A percentile compares a stretch with the other conserved stretches of the same genome.
Evolutionary conservation across 2,113 vertebrate genomes (phyloP).

Genomic region (Podilymbus podiceps): DNA sequence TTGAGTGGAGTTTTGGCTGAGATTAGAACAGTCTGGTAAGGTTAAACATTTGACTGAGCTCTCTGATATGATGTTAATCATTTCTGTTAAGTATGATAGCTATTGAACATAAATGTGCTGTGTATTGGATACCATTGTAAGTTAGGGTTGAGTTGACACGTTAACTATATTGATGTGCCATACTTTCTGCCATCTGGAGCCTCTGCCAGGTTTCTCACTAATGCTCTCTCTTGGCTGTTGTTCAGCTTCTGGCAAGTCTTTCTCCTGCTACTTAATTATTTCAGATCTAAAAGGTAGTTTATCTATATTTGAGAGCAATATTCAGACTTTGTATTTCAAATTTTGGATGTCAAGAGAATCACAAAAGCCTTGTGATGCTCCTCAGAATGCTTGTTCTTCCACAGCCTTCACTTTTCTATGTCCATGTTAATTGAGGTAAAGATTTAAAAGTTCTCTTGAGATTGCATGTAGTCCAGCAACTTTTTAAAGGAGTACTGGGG

Average conservation of each 20-base stretch:
- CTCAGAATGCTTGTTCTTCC: not conserved
- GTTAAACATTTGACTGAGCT: not conserved
- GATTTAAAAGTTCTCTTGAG: not conserved
- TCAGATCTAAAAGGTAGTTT: not conserved
- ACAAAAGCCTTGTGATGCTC: not conserved
- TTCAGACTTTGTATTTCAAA: not conserved
- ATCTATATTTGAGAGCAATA: not conserved
- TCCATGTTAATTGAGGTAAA: not conserved
- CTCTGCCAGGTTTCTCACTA: not conserved
- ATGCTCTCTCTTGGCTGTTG: not conserved
- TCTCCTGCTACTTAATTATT: not conserved
- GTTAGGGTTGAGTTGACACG: not conserved
- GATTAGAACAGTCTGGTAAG: not conserved
- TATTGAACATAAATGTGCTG: not conserved
- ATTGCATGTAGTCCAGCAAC: too few relatives aligned
- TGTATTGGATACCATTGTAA: fast-evolving
- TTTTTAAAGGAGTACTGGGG: not conserved
- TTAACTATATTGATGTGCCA: not conserved
- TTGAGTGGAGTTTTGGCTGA: not conserved
- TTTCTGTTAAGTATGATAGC: not conserved
- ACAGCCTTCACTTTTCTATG: not conserved
- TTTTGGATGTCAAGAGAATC: not conserved
- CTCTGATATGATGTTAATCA: not conserved
- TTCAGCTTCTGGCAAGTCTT: not conserved
- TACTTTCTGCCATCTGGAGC: not conserved